These are phyloP conservation scores for Jacana jacana DNA, from an alignment of 2,113 vertebrate species.

Conservation along the genomic window DNA sequence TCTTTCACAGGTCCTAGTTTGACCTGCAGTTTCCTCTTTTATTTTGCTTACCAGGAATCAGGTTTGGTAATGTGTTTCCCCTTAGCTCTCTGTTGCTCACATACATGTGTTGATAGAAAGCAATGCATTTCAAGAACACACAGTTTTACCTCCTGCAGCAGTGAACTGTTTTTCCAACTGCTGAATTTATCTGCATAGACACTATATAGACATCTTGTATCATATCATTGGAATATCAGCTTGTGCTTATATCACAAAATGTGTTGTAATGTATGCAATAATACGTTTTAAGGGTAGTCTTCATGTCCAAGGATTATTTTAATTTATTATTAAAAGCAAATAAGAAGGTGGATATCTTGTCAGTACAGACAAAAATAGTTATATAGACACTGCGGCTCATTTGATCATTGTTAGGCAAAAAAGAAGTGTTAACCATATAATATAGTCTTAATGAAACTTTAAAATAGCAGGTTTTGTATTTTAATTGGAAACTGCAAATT, in stretches of 20 bases:
- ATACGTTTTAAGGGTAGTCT: not conserved
- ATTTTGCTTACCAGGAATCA: not conserved
- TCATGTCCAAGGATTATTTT: not conserved
- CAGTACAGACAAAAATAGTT: not conserved
- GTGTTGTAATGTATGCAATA: not conserved
- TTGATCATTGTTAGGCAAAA: not conserved
- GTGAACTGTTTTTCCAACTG: not conserved
- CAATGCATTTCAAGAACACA: not conserved
- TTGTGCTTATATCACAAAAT: not conserved
- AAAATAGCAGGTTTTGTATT: not conserved
- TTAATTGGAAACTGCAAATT: not conserved
- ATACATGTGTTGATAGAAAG: not conserved
- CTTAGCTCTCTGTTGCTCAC: not conserved
- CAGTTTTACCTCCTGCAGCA: not conserved
- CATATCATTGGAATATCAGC: not conserved
- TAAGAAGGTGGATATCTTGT: not conserved
- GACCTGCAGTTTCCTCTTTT: not conserved
- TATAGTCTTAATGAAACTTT: not conserved
- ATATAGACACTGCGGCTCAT: not conserved
- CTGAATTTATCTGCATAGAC: not conserved
- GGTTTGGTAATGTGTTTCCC: not conserved
- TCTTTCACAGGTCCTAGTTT: not conserved
- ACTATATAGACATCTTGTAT: not conserved
- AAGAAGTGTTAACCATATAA: not conserved
- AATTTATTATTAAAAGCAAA: not conserved